phyloP scores from a whole-genome alignment of 2,888 invertebrate species.

The Entomobrya proxima region DNA sequence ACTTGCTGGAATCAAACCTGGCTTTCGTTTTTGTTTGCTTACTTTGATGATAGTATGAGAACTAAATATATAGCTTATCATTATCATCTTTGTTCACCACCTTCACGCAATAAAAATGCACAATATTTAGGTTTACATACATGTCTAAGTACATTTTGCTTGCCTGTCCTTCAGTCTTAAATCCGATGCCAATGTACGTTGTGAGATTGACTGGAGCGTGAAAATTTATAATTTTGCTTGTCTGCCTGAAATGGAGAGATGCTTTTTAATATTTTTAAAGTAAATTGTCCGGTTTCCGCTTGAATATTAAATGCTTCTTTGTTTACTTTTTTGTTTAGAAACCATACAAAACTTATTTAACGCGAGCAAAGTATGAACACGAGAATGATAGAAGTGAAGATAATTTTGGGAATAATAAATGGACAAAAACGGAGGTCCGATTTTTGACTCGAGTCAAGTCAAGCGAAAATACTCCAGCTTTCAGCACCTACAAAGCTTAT shows the following conservation, averaged over 20 bases:
- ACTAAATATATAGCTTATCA: no score
- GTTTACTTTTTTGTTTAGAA: not conserved
- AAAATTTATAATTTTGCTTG: not conserved
- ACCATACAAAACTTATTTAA: not conserved
- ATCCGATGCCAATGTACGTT: not conserved
- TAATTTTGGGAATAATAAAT: not conserved
- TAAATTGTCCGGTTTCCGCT: not conserved
- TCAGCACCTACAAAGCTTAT: not conserved
- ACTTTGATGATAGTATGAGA: no score
- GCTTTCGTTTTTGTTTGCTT: no score
- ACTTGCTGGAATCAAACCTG: no score
- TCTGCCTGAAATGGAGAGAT: no score
- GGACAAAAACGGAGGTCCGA: slow-evolving; percentile 32
- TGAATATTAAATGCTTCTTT: not conserved
- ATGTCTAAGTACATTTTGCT: not conserved
- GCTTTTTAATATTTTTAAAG: not conserved
- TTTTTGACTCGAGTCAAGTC: slow-evolving; percentile 38
- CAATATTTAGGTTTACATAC: not conserved
- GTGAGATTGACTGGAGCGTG: not conserved
- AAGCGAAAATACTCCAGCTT: not conserved
- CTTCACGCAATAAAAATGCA: no score
- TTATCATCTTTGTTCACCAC: no score
- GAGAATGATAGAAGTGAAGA: not conserved
- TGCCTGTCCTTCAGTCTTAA: not conserved
- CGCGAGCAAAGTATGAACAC: not conserved